Percentiles rank a stretch among this genome's conserved stretches.
These are phyloP conservation scores for Forbesichthys agassizii DNA, from an alignment of 2,113 vertebrate species.

Conservation along the genomic window DNA sequence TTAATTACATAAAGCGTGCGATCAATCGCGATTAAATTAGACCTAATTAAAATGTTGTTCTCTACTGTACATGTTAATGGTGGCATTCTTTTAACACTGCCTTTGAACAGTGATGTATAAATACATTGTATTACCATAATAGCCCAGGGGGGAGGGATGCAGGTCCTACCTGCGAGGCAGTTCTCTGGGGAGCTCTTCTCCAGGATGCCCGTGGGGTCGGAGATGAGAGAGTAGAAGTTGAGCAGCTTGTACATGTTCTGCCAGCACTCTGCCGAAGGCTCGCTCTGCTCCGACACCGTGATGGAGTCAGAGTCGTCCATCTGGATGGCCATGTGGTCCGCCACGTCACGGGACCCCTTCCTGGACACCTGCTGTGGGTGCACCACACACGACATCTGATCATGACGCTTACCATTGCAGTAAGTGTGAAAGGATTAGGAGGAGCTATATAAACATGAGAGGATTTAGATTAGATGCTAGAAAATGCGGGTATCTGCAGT, in stretches of 20 bases:
- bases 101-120: too few species aligned
- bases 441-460: too few species aligned
- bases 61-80: too few species aligned
- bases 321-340: constrained; percentile 93
- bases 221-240: constrained; percentile 99
- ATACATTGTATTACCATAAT: background rate
- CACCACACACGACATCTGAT: background rate
- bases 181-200: constrained; percentile 90
- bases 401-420: too few species aligned
- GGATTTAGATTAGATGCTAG: too few species aligned
- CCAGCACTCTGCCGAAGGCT: constrained; percentile 98
- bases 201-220: constrained; percentile 95
- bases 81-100: too few species aligned
- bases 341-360: constrained; percentile 96
- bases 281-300: constrained; percentile 97
- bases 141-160: background rate
- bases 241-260: constrained; percentile 99
- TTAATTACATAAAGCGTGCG: too few species aligned
- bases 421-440: too few species aligned
- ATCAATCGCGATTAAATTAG: too few species aligned
- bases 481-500: too few species aligned
- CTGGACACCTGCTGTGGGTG: constrained; percentile 78
- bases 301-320: constrained; percentile 99
- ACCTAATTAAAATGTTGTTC: too few species aligned
- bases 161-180: constrained; percentile 82